A percentile compares a stretch with the other conserved stretches of the same genome.
These are phyloP conservation scores for Brachionus manjavacas DNA, from an alignment of 1,140 invertebrate genomes.

Conservation along the genomic window DNA sequence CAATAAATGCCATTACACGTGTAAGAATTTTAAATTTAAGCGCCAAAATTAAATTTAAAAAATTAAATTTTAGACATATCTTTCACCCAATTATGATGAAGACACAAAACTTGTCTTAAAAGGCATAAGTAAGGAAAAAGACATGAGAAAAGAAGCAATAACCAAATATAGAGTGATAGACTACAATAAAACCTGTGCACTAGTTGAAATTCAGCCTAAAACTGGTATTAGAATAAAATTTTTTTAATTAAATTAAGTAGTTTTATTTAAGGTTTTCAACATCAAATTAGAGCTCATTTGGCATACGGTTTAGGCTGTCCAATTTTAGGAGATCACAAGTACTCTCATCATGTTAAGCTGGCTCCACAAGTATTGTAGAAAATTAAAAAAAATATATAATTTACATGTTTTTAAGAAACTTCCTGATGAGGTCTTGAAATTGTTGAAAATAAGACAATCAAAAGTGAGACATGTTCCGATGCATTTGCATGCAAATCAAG, in stretches of 20 bases:
- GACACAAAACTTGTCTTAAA: conserved; percentile 45
- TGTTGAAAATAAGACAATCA: conserved; percentile 58
- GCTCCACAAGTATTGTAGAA: conserved; percentile 61
- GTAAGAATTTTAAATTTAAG: conserved; percentile 45
- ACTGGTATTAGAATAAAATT: conserved; percentile 50
- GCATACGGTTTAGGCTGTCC: conserved; percentile 61
- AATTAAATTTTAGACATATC: conserved; percentile 45
- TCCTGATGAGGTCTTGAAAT: conserved; percentile 53
- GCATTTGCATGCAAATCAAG: conserved; percentile 58
- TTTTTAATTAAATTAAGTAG: neutral
- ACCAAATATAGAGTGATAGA: conserved; percentile 56
- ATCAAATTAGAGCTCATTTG: conserved; percentile 63
- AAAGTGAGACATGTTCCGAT: conserved; percentile 61
- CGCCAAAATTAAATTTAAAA: neutral
- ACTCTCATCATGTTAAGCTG: conserved; percentile 59
- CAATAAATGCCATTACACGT: conserved; percentile 51
- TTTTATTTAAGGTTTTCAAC: conserved; percentile 54
- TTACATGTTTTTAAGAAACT: conserved; percentile 53
- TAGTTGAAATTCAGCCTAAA: conserved; percentile 57
- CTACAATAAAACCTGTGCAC: conserved; percentile 48
- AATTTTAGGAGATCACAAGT: conserved; percentile 64
- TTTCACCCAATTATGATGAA: conserved; percentile 50
- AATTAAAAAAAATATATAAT: neutral
- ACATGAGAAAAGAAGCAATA: conserved; percentile 47
- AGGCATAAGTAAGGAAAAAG: conserved; percentile 44